A percentile compares a stretch with the other conserved stretches of the same genome.
Conservation (phyloP, 2,797 vertebrate genomes). For the Notolepis coatsorum region DNA sequence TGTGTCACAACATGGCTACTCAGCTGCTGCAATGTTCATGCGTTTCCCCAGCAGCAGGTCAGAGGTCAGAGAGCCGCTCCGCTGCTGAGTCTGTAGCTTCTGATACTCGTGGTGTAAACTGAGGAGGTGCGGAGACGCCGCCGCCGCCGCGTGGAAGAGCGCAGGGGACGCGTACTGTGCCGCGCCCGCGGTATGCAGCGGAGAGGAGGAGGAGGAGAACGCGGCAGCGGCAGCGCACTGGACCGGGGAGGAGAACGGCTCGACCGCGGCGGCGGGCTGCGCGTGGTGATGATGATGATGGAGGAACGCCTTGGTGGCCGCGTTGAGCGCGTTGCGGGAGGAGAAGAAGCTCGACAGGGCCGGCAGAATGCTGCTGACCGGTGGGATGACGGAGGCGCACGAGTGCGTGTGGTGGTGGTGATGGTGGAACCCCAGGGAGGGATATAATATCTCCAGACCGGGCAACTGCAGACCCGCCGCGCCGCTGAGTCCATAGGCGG, state of each 20-base stretch:
- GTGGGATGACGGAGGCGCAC: conserved; percentile 71
- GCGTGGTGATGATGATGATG: conserved; percentile 64
- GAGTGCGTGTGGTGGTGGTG: conserved; percentile 69
- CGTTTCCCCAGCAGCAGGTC: conserved; percentile 69
- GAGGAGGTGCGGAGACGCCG: conserved; percentile 74
- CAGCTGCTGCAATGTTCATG: conserved; percentile 32
- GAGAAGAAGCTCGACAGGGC: conserved; percentile 83
- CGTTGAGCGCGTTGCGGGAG: conserved; percentile 72
- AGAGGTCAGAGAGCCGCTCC: conserved; percentile 41
- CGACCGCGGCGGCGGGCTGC: conserved; percentile 61
- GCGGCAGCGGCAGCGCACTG: conserved; percentile 56
- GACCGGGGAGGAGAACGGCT: conserved; percentile 65
- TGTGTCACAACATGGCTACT: conserved; percentile 37
- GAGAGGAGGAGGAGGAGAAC: conserved; percentile 64
- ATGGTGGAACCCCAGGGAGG: conserved; percentile 65
- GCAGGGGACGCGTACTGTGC: conserved; percentile 69
- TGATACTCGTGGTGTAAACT: conserved; percentile 79
- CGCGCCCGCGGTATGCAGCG: conserved; percentile 56
- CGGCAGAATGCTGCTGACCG: conserved; percentile 80
- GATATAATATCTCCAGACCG: conserved; percentile 78
- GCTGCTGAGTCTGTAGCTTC: conserved; percentile 74
- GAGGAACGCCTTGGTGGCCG: conserved; percentile 78
- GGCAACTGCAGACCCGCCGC: conserved; percentile 76
- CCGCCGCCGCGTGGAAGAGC: conserved; percentile 71
- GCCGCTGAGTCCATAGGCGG: conserved; percentile 71